Conservation (phyloP, 2,113 vertebrate genomes). For the Piprites chloris region DNA sequence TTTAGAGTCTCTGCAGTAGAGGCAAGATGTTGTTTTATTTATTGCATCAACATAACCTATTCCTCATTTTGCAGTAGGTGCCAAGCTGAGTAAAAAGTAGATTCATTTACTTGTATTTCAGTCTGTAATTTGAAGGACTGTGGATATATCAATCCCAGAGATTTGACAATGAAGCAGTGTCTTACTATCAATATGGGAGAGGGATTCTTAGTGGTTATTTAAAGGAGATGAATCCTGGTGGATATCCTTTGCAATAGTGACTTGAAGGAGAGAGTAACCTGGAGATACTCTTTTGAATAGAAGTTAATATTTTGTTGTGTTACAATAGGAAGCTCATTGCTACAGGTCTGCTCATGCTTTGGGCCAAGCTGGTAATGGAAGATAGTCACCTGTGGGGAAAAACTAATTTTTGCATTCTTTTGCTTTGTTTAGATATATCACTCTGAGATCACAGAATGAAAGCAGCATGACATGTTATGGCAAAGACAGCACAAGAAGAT, state of each 20-base stretch:
- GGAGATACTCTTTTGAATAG: not conserved
- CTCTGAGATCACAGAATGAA: constrained; percentile 28
- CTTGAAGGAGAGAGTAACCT: not conserved
- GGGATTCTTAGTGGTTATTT: not conserved
- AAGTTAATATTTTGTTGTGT: not conserved
- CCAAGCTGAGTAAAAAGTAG: not conserved
- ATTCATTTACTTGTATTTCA: not conserved
- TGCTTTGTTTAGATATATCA: constrained; percentile 30
- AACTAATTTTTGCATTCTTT: not conserved
- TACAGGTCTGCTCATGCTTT: not conserved
- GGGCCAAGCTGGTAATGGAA: not conserved
- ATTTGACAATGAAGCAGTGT: not conserved
- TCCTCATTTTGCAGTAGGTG: not conserved
- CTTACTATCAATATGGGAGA: not conserved
- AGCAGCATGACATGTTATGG: constrained; percentile 40
- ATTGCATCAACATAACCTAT: not conserved
- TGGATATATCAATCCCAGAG: not conserved
- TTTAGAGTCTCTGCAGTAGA: not conserved
- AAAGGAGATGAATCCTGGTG: not conserved
- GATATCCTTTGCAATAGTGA: not conserved
- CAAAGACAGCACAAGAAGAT: constrained; percentile 10
- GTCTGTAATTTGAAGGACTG: not conserved
- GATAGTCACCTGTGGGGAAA: not conserved
- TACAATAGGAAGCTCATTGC: not conserved
- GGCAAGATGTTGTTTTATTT: not conserved